Evolutionary conservation across 2,888 invertebrate genomes (phyloP), one percentile per base, ranked within the genome.

Genomic region (Cephus pygmeus): DNA sequence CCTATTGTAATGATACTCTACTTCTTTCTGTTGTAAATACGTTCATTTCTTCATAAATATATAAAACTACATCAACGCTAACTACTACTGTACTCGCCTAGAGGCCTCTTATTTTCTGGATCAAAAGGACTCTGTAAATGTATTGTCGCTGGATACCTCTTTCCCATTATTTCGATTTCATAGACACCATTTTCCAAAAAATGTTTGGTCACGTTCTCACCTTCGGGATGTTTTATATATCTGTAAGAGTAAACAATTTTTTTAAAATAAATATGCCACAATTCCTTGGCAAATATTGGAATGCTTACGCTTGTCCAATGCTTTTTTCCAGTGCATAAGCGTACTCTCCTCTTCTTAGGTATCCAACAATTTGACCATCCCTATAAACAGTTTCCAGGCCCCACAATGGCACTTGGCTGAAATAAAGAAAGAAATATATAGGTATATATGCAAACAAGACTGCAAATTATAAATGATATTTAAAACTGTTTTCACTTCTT

Each of bases 301-400:
- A 73, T 79, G 91, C 91, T 90, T 92, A 95, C 92, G 94, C 95
- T 83, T 93, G 93, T 81, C 94, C 95, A 82, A 95, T 93, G 85
- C 93, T 93, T 79, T 92, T 92, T 80, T 93, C 93, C 75, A 94
- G 90, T 73, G 92, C 91, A 85, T 93, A 94, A 30, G 94, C 97
- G 88, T 95, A 97, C 83, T 97, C 97, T 0, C 96, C 97, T 88
- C 97, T 93, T 81, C 98, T 93, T 11, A 98, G 90, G 85, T 95
- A 96, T 15, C 98, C 98, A 9, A 97, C 96, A 0, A 95, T 93
- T 84, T 93, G 92, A 4, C 95, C 96, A 88, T 97, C 94, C 87
- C 96, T 94, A 92, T 95, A 97, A 87, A 98, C 95, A 0, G 96
- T 95, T 93, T 98, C 98, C 85, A 96, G 92, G 0, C 98, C 98